Conservation (phyloP, 92 coral and sea anemone genomes). For the Parazoanthus swiftii region DNA sequence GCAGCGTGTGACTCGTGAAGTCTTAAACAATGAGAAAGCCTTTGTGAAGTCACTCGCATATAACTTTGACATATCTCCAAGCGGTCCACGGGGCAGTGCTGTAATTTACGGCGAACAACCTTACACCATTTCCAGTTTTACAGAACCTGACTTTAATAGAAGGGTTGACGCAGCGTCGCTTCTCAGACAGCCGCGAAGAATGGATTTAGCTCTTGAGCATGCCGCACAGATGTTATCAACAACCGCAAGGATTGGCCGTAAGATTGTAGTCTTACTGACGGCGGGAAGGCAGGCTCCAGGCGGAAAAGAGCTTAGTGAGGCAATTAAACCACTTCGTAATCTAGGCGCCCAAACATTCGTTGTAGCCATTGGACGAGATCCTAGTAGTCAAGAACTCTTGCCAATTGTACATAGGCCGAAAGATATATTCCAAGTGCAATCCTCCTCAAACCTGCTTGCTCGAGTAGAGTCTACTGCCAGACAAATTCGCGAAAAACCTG, state of each 20-base stretch:
- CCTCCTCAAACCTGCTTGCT: neutral
- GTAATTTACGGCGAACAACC: conserved; percentile 60
- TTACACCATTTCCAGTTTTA: conserved; percentile 51
- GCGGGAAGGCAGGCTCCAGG: conserved; percentile 60
- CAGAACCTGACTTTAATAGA: conserved; percentile 42
- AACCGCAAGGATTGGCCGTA: conserved; percentile 64
- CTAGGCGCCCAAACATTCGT: conserved; percentile 73
- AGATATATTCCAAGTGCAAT: conserved; percentile 39
- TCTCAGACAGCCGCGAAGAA: conserved; percentile 48
- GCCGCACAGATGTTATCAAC: conserved; percentile 53
- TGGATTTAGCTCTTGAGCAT: conserved; percentile 64
- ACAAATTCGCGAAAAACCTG: conserved; percentile 29
- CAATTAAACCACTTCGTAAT: conserved; percentile 58
- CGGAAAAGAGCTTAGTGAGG: conserved; percentile 41
- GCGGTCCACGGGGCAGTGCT: conserved; percentile 50
- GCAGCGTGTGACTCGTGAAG: conserved; percentile 50
- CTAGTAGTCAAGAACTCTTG: conserved; percentile 52
- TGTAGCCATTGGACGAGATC: conserved; percentile 62
- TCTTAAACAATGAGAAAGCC: conserved; percentile 69
- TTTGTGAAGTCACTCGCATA: conserved; percentile 68
- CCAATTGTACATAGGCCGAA: conserved; percentile 44
- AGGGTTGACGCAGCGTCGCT: conserved; percentile 47
- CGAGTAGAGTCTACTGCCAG: conserved; percentile 22
- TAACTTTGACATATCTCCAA: conserved; percentile 49
- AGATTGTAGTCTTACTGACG: conserved; percentile 71